phyloP scores from a whole-genome alignment of 2,113 vertebrate genomes.

The Rhipidura dahli region DNA sequence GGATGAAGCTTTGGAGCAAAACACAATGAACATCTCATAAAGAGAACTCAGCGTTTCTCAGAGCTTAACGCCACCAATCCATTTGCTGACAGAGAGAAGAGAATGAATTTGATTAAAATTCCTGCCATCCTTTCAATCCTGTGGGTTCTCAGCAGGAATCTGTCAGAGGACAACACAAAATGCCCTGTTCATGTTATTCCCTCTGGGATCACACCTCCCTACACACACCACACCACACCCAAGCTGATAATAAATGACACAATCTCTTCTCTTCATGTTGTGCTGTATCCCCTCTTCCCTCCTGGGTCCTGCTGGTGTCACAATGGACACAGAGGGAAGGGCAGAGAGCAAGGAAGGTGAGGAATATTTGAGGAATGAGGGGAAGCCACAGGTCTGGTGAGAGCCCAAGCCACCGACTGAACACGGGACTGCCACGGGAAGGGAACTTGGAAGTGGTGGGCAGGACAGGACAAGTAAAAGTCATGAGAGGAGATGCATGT shows the following conservation, averaged over 20 bases:
- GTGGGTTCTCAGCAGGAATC: not conserved
- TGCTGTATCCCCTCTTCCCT: not conserved
- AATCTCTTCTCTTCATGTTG: not conserved
- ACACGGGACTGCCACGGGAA: not conserved
- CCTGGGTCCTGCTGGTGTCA: not conserved
- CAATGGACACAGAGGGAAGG: not conserved
- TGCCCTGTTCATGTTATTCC: not conserved
- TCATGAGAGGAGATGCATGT: not conserved
- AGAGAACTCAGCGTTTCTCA: not conserved
- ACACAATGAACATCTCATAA: not conserved
- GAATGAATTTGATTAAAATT: not conserved
- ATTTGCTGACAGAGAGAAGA: not conserved
- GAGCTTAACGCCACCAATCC: not conserved
- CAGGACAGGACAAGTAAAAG: not conserved
- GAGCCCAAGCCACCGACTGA: not conserved
- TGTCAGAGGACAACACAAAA: not conserved
- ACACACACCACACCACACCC: not conserved
- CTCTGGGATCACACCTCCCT: not conserved
- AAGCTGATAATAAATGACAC: not conserved
- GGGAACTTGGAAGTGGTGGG: not conserved
- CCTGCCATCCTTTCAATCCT: not conserved
- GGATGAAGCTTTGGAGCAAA: not conserved
- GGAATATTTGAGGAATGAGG: not conserved
- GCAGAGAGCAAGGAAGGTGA: not conserved
- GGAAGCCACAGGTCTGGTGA: not conserved